These are phyloP conservation scores for Sinocyclocheilus anshuiensis DNA, from an alignment of 2,113 vertebrate species.

Conservation along the genomic window DNA sequence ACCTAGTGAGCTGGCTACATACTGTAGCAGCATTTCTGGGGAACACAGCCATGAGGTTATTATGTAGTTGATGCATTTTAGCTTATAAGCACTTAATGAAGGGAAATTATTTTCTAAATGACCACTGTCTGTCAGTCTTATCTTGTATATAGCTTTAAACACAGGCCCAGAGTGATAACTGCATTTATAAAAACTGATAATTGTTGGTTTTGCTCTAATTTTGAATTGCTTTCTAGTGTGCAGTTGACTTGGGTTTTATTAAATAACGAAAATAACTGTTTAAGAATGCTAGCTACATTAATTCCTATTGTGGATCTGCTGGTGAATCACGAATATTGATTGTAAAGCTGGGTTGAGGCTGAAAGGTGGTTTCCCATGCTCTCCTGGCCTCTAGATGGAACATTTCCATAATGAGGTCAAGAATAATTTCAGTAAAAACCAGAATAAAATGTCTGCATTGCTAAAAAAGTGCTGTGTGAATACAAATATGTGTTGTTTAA, in stretches of 20 bases:
- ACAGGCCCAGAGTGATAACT: background rate
- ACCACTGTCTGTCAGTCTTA: background rate
- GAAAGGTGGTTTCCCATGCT: background rate
- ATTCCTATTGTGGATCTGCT: background rate
- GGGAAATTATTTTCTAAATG: background rate
- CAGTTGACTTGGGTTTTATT: background rate
- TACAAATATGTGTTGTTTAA: background rate
- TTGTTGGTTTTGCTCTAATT: background rate
- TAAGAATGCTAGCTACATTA: background rate
- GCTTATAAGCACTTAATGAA: background rate
- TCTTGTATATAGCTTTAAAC: background rate
- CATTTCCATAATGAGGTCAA: background rate
- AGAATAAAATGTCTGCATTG: background rate
- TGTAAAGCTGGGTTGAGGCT: background rate
- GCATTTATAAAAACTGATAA: background rate
- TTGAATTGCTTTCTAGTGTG: background rate
- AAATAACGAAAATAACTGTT: background rate
- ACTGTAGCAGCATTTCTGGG: background rate
- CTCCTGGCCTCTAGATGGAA: background rate
- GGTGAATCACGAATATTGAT: background rate
- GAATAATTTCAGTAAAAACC: background rate
- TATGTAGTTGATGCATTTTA: background rate
- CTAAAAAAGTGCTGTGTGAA: background rate
- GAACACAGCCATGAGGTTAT: background rate
- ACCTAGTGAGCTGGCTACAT: background rate